These are phyloP conservation scores for Poeciliopsis gracilis DNA, from an alignment of 2,797 vertebrate species.

Conservation along the genomic window DNA sequence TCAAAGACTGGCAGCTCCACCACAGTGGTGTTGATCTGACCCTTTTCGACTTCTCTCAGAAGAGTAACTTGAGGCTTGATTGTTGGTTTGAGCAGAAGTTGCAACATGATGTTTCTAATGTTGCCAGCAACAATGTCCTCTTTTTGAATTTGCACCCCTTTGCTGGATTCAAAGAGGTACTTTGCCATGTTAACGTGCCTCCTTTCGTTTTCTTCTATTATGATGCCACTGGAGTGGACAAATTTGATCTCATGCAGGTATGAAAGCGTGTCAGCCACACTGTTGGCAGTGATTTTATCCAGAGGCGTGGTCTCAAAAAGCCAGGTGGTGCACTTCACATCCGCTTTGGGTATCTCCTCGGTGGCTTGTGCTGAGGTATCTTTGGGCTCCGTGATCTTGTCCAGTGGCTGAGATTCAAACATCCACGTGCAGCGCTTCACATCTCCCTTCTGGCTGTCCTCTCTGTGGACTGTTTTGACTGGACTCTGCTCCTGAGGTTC, in stretches of 20 bases:
- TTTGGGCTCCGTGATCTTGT: slow-evolving; percentile 85
- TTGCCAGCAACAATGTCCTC: slow-evolving; percentile 88
- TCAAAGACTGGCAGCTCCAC: slow-evolving; percentile 81
- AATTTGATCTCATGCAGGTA: slow-evolving; percentile 78
- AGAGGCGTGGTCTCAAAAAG: slow-evolving; percentile 90
- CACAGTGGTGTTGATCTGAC: slow-evolving; percentile 80
- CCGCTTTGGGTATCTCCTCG: slow-evolving; percentile 75
- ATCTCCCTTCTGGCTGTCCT: slow-evolving; percentile 89
- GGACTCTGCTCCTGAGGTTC: slow-evolving; percentile 77
- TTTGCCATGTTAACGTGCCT: slow-evolving; percentile 88
- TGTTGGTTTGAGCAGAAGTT: slow-evolving; percentile 85
- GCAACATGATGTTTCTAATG: slow-evolving; percentile 88
- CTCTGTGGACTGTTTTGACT: slow-evolving; percentile 86
- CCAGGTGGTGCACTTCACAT: slow-evolving; percentile 91
- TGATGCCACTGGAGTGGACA: slow-evolving; percentile 87
- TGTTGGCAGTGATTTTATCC: slow-evolving; percentile 81
- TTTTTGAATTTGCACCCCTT: slow-evolving; percentile 82
- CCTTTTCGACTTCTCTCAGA: slow-evolving; percentile 83
- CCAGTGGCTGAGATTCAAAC: slow-evolving; percentile 91
- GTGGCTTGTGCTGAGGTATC: slow-evolving; percentile 16
- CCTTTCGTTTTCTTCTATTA: slow-evolving; percentile 86
- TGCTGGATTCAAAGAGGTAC: slow-evolving; percentile 78
- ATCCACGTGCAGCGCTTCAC: slow-evolving; percentile 93
- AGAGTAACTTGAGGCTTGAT: slow-evolving; percentile 83
- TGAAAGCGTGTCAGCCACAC: slow-evolving; percentile 80